Evolutionary conservation across 2,888 invertebrate species (phyloP), one percentile per base, ranked within the genome.

Genomic region (Perizoma affinitatum): DNA sequence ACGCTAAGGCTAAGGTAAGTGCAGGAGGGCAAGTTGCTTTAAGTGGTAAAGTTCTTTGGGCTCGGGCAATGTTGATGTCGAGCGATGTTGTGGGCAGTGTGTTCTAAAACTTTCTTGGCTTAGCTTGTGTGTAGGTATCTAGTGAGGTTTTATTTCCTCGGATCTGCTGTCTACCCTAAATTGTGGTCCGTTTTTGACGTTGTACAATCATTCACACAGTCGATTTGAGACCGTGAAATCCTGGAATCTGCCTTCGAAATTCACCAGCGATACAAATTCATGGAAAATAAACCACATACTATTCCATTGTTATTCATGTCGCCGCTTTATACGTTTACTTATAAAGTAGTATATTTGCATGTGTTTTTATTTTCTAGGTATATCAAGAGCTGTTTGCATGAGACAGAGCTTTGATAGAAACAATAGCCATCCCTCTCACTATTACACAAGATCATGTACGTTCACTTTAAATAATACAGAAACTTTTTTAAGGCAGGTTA

Each of bases 361-460:
- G 84, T 64, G 73, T 80, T 74, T 75, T 82, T 78, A 73, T 71
- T 73, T 85, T 90, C 74, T 90, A 91, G 90, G 88, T 86, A 81
- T 82, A 76, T 79, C 81, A 86, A 83, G 84, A 79, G 75, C 83
- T 73, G 80, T 74, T 82, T 81, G 89, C 88, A 90, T 87, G 89
- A 84, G 83, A 76, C 82, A 88, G 81, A 84, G 86, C 84, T 86
- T 87, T 72, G 74, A 78, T 87, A 91, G 80, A 87, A 74, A 84
- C 73, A 87, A 81, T 84, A 86, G 83, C 80, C 76, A 80, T 77
- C 77, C 81, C 69, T 76, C 82, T 72, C 79, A 83, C 73, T 84
- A 77, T 75, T 81, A 81, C 76, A 84, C 86, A 67, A 83, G 79
- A 74, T 90, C 90, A 88, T 89, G 90, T 91, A 91, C 76, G 90